phyloP scores from a whole-genome alignment of 92 coral and sea anemone genomes.

The Zoanthus gigantus region DNA sequence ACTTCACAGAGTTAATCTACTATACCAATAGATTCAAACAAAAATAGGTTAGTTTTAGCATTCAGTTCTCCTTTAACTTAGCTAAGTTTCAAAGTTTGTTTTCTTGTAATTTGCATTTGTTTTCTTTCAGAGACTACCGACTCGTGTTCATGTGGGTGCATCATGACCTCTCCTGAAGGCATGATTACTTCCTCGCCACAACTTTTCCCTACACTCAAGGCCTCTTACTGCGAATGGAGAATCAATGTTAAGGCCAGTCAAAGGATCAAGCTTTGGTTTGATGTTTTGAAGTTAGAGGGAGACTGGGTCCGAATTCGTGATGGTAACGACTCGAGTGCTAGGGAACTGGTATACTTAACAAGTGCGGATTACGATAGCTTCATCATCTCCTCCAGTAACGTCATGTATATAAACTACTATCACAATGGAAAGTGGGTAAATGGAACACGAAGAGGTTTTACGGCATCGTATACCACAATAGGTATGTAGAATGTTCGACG shows the following conservation, averaged over 20 bases:
- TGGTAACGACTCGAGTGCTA: constrained; percentile 85
- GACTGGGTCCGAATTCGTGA: constrained; percentile 82
- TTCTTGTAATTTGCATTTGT: neutral
- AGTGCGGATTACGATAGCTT: constrained; percentile 47
- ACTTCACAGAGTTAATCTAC: no score
- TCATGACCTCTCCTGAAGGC: constrained; percentile 78
- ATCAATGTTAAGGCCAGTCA: constrained; percentile 64
- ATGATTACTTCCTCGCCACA: constrained; percentile 92
- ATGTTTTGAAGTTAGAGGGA: constrained; percentile 79
- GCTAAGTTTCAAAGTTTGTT: no score
- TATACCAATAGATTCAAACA: no score
- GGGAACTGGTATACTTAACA: constrained; percentile 72
- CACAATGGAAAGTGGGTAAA: constrained; percentile 86
- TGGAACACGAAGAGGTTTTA: constrained; percentile 82
- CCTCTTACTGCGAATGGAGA: constrained; percentile 82
- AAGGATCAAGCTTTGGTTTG: constrained; percentile 90
- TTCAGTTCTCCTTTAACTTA: no score
- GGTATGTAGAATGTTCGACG: constrained; percentile 32
- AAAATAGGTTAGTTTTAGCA: no score
- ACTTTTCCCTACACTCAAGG: constrained; percentile 68
- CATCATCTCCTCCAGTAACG: constrained; percentile 70
- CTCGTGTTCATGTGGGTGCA: constrained; percentile 88
- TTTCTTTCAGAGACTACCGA: constrained; percentile 51
- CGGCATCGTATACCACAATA: constrained; percentile 79
- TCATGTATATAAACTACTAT: constrained; percentile 73